These are phyloP conservation scores for Columba guinea DNA, from an alignment of 2,797 vertebrate genomes.

Conservation along the genomic window DNA sequence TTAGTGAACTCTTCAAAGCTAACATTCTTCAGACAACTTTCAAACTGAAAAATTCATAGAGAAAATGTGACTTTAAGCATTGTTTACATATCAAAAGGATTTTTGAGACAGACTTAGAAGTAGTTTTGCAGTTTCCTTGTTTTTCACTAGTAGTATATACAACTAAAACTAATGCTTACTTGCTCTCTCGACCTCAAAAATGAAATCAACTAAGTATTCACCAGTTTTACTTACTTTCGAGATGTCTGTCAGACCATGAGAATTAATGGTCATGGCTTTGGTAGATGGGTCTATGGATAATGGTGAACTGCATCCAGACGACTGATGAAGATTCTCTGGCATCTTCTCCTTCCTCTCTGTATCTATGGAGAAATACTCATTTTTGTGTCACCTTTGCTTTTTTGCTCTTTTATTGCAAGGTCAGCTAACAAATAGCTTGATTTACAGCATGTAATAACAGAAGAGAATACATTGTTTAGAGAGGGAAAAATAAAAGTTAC, in stretches of 20 bases:
- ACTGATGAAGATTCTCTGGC: constrained; percentile 46
- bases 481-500: background rate
- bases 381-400: constrained; percentile 61
- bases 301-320: constrained; percentile 57
- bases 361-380: constrained; percentile 68
- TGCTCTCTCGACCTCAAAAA: constrained; percentile 55
- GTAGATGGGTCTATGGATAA: constrained; percentile 67
- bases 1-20: constrained; percentile 68
- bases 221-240: constrained; percentile 76
- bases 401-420: constrained; percentile 40
- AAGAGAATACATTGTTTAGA: constrained; percentile 45
- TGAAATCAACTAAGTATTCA: constrained; percentile 47
- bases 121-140: constrained; percentile 36
- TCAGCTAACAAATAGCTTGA: constrained; percentile 60
- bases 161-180: constrained; percentile 49
- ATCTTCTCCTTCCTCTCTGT: constrained; percentile 54
- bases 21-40: constrained; percentile 51
- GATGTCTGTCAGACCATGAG: constrained; percentile 69
- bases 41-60: constrained; percentile 33
- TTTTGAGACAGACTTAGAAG: constrained; percentile 21
- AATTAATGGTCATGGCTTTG: constrained; percentile 53
- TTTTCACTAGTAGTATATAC: constrained; percentile 23
- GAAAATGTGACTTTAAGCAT: constrained; percentile 28
- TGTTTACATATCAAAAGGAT: constrained; percentile 34
- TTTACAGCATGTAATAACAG: constrained; percentile 54